These are phyloP conservation scores for Panagrolaimus sp. DNA, from an alignment of 1,140 invertebrate species.

Conservation along the genomic window DNA sequence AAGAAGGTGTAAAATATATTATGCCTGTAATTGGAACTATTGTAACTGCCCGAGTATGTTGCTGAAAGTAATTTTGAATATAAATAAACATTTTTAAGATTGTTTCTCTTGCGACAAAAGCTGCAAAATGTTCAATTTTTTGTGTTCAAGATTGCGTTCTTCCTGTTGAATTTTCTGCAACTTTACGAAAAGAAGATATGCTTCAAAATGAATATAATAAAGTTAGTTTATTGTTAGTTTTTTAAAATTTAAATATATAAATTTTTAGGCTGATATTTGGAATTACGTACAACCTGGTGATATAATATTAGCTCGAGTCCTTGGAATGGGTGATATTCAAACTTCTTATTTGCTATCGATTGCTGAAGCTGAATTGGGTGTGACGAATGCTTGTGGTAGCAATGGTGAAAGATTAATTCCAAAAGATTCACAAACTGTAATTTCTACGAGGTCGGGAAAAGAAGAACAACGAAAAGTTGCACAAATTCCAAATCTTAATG, in stretches of 20 bases:
- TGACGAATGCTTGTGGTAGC: constrained; percentile 39
- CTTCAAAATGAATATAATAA: constrained; percentile 44
- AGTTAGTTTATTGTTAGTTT: constrained; percentile 24
- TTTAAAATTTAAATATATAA: not conserved
- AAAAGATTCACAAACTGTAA: constrained; percentile 24
- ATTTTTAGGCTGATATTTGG: constrained; percentile 39
- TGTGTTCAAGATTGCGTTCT: constrained; percentile 45
- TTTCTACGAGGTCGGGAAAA: constrained; percentile 32
- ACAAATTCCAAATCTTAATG: constrained; percentile 36
- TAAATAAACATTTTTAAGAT: constrained; percentile 31
- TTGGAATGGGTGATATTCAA: constrained; percentile 48
- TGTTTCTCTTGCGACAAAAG: constrained; percentile 30
- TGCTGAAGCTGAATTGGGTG: constrained; percentile 42
- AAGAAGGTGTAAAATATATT: constrained; percentile 42
- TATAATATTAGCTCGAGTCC: constrained; percentile 45
- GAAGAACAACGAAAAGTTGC: constrained; percentile 47
- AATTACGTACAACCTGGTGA: constrained; percentile 46
- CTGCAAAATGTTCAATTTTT: constrained; percentile 48
- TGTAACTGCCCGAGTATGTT: constrained; percentile 36
- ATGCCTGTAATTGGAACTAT: constrained; percentile 37
- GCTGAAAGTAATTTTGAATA: not conserved
- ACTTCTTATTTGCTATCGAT: constrained; percentile 45
- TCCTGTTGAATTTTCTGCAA: constrained; percentile 42
- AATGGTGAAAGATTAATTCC: constrained; percentile 43
- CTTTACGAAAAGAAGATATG: constrained; percentile 45